Percentiles rank a stretch among this genome's conserved stretches.
Evolutionary conservation across 2,113 vertebrate species (phyloP).

Genomic region (Garra rufa): DNA sequence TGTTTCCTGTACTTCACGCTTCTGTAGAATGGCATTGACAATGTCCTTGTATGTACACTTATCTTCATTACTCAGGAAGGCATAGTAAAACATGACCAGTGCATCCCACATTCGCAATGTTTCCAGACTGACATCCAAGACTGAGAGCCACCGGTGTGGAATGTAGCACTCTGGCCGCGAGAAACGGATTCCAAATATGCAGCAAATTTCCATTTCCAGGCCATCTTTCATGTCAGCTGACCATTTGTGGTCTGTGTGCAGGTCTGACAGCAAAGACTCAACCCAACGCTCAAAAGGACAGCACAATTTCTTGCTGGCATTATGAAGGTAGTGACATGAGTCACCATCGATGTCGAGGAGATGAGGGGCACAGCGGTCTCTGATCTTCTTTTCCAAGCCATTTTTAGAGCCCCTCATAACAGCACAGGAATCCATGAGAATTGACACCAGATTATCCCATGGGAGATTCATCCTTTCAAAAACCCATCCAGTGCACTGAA

Average conservation of each 20-base stretch:
- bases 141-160: slow-evolving; percentile 38
- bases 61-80: slow-evolving; percentile 27
- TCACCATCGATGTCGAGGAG: slow-evolving; percentile 38
- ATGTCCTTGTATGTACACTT: not conserved
- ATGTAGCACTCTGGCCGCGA: slow-evolving; percentile 40
- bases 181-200: slow-evolving; percentile 32
- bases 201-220: slow-evolving; percentile 48
- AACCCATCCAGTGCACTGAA: slow-evolving; percentile 31
- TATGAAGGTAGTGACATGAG: slow-evolving; percentile 41
- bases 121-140: slow-evolving; percentile 42
- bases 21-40: not conserved
- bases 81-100: slow-evolving; percentile 43
- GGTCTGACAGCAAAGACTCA: slow-evolving; percentile 32
- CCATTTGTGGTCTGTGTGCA: slow-evolving; percentile 51
- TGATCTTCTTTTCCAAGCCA: slow-evolving; percentile 36
- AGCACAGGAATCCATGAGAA: slow-evolving; percentile 43
- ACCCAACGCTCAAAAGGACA: slow-evolving; percentile 39
- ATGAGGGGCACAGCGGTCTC: slow-evolving; percentile 42
- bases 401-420: slow-evolving; percentile 43
- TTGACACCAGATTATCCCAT: slow-evolving; percentile 41
- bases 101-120: slow-evolving; percentile 43
- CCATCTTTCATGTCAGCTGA: slow-evolving; percentile 46
- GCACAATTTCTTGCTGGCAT: slow-evolving; percentile 41
- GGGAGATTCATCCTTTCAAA: slow-evolving; percentile 44
- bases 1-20: not conserved